Evolutionary conservation across 2,797 vertebrate genomes (phyloP), one percentile per base, ranked within the genome.

Genomic region (Gymnocypris eckloni): DNA sequence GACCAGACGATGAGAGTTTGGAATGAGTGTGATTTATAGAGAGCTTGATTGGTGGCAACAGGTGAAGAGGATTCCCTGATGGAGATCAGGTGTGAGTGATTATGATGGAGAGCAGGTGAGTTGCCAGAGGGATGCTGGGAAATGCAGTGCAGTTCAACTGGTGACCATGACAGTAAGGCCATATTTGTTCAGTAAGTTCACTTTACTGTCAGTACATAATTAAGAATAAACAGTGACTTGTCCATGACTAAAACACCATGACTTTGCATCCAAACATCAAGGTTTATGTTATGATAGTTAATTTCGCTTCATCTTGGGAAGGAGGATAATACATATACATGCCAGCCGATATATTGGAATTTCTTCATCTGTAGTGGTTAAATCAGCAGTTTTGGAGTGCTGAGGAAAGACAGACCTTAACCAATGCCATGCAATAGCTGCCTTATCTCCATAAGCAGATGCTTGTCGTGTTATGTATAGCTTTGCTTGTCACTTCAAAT

Each of bases 361-460:
- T 37, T 76, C 3, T 52, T 71, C 48, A 52, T 84, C 59, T 88
- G 79, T 90, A 90, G 87, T 70, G 52, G 88, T 91, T 66, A 83
- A 85, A 93, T 94, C 93, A 93, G 91, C 92, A 92, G 85, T 92
- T 91, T 89, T 54, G 82, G 50, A 89, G 90, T 69, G 84, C 89
- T 89, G 88, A 88, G 89, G 85, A 89, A 92, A 85, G 90, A 89
- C 73, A 85, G 88, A 72, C 79, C 81, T 87, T 88, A 93, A 95
- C 95, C 94, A 95, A 85, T 93, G 89, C 92, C 88, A 92, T 85
- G 91, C 88, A 90, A 91, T 90, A 76, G 86, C 82, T 67, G 85
- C 89, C 92, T 94, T 95, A 95, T 95, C 95, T 89, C 80, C 89
- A 72, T 84, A 54, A 82, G 90, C 93, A 95, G 93, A 94, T 94